A percentile compares a stretch with the other conserved stretches of the same genome.
Evolutionary conservation across 2,113 vertebrate species (phyloP).

Genomic region (Siniperca chuatsi): DNA sequence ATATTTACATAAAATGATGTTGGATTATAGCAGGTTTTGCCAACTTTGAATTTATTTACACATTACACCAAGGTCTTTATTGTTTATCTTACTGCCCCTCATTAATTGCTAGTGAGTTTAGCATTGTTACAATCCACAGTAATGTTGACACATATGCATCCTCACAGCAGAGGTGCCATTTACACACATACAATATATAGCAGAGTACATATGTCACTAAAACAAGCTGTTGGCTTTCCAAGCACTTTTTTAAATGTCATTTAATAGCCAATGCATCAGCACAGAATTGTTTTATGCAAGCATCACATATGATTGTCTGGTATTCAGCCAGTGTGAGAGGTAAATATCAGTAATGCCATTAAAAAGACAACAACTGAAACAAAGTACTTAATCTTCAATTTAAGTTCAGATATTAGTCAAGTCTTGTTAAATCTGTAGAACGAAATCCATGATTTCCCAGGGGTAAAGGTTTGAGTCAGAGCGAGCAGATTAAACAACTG

Average conservation of each 20-base stretch:
- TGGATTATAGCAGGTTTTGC: not conserved
- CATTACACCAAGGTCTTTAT: not conserved
- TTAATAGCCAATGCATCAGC: not conserved
- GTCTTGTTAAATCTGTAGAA: not conserved
- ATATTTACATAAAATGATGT: constrained; percentile 30
- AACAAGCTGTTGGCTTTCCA: not conserved
- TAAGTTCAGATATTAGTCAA: not conserved
- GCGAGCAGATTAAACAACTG: constrained; percentile 6
- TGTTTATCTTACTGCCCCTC: not conserved
- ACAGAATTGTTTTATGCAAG: not conserved
- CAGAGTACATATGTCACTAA: not conserved
- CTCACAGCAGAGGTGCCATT: not conserved
- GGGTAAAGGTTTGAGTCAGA: not conserved
- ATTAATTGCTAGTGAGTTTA: not conserved
- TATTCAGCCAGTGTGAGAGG: not conserved
- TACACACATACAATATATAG: not conserved
- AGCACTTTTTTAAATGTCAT: not conserved
- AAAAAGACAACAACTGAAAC: not conserved
- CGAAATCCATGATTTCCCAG: constrained; percentile 11
- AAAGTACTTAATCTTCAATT: not conserved
- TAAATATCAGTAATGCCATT: not conserved
- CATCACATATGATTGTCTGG: not conserved
- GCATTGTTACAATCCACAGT: not conserved
- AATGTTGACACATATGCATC: not conserved
- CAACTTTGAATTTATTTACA: not conserved